These are phyloP conservation scores for Rhyacichthys aspro DNA, from an alignment of 2,797 vertebrate genomes.

Conservation along the genomic window DNA sequence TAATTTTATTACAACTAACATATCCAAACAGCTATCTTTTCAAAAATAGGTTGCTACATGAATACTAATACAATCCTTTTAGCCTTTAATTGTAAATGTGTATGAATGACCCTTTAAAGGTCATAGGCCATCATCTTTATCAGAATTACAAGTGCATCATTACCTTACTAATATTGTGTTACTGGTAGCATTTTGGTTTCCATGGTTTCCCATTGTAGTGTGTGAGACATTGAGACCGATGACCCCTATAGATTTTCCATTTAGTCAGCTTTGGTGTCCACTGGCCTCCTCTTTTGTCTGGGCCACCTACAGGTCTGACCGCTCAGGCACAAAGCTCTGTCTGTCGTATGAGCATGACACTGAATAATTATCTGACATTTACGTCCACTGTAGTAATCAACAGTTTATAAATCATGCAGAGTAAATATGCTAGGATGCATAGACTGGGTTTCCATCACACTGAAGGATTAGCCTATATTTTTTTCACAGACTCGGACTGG, in stretches of 20 bases:
- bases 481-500: background rate
- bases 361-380: conserved; percentile 36
- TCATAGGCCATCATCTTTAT: conserved; percentile 9
- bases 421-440: conserved; percentile 1
- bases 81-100: background rate
- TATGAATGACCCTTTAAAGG: background rate
- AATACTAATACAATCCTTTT: background rate
- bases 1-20: no score
- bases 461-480: conserved; percentile 3
- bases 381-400: conserved; percentile 24
- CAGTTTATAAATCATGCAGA: conserved; percentile 50
- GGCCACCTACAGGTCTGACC: conserved; percentile 32
- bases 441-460: background rate
- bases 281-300: conserved; percentile 53
- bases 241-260: conserved; percentile 72
- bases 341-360: conserved; percentile 20
- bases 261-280: conserved; percentile 56
- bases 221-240: conserved; percentile 54
- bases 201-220: conserved; percentile 63
- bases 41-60: no score
- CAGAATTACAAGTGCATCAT: conserved; percentile 21
- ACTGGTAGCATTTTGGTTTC: conserved; percentile 53
- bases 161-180: conserved; percentile 54
- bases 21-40: no score
- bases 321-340: conserved; percentile 16